These are phyloP conservation scores for Hipposideros armiger DNA, from an alignment of 2,113 vertebrate species.

Conservation along the genomic window DNA sequence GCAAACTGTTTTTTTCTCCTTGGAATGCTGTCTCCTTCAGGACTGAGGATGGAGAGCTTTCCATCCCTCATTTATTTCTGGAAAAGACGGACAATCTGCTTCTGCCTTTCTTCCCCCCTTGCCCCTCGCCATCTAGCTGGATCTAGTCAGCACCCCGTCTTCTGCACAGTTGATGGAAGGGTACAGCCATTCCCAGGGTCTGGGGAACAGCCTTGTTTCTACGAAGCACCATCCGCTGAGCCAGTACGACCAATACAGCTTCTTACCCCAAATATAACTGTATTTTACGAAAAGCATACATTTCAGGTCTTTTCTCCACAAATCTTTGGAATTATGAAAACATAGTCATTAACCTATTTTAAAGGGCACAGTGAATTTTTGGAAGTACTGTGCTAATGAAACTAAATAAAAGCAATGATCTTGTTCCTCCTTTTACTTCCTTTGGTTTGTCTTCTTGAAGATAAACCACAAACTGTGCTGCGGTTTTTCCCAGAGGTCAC, in stretches of 20 bases:
- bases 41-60: not conserved
- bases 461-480: conserved; percentile 83
- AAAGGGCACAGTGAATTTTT: conserved; percentile 56
- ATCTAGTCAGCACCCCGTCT: not conserved
- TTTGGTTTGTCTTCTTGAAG: conserved; percentile 76
- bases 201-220: not conserved
- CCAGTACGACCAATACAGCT: not conserved
- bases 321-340: conserved; percentile 41
- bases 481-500: conserved; percentile 72
- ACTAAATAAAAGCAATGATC: conserved; percentile 60
- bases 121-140: not conserved
- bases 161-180: not conserved
- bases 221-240: not conserved
- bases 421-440: conserved; percentile 82
- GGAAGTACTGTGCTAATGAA: conserved; percentile 65
- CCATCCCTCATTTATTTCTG: not conserved
- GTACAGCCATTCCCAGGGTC: not conserved
- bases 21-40: not conserved
- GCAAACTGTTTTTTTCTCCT: not conserved
- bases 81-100: not conserved
- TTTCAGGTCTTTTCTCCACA: not conserved
- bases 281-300: conserved; percentile 56
- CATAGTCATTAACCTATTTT: not conserved
- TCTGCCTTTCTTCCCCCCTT: not conserved
- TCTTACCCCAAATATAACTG: conserved; percentile 34